Evolutionary conservation across 2,888 invertebrate species (phyloP), one percentile per base, ranked within the genome.

Genomic region (Drosophila longiperda): DNA sequence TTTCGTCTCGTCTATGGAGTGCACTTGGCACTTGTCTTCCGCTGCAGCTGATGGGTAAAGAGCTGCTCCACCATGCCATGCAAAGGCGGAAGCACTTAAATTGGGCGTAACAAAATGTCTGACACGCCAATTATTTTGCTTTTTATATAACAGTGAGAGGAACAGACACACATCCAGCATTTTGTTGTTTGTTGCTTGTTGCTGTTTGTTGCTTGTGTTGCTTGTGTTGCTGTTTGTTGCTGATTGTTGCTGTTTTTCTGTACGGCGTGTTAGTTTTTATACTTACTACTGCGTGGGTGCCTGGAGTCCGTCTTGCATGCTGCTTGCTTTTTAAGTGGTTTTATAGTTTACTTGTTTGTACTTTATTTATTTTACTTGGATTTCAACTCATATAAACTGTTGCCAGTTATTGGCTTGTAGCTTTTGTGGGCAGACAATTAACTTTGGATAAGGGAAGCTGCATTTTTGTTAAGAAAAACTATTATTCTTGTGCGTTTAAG

Each of bases 101-200:
- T 84, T 87, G 83, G 83, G 86, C 86, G 85, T 85, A 84, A 85
- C 86, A 87, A 89, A 86, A 89, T 89, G 86, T 86, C 86, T 86
- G 86, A 89, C 89, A 89, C 81, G 86, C 89, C 86, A 86, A 86
- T 86, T 86, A 86, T 86, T 89, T 87, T 86, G 66, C 85, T 85
- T 89, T 87, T 79, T 82, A 82, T 89, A 87, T 78, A 82, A 76
- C 66, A 74, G 64, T 53, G 65, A 57, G 45, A 59, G 38, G 11
- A 26, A 38, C 38, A 20, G 40, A 12, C 59, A 32, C 5, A 17
- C 62, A 49, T 61, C 52, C 64, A 26, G 49, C 58, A 62, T 64
- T 48, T 54, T 55, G 67, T 26, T 62, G 34, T 34, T 48, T 67
- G 40, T 52, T 71, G 58, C 15, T 57, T 17, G 23, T 73, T 80